These are phyloP conservation scores for Gortyna flavago DNA, from an alignment of 2,888 invertebrate species.

Conservation along the genomic window DNA sequence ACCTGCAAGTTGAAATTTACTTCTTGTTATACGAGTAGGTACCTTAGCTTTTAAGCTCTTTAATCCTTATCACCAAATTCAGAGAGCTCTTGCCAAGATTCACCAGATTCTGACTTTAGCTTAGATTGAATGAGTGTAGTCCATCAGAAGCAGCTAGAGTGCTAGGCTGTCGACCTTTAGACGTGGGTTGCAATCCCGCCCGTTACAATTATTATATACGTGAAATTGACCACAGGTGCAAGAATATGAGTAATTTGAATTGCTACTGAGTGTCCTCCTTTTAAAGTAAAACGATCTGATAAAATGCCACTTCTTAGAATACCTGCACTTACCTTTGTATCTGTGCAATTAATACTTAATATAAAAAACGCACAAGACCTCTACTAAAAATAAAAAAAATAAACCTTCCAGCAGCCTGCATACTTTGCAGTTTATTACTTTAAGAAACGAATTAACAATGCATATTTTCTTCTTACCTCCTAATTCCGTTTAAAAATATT, in stretches of 20 bases:
- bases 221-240: no score
- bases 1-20: neutral
- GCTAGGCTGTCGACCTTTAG: no score
- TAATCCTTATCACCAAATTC: neutral
- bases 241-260: neutral
- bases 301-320: neutral
- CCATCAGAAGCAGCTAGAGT: neutral
- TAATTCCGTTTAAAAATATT: neutral
- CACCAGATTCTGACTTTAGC: neutral
- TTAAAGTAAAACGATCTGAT: neutral
- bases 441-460: neutral
- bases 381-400: neutral
- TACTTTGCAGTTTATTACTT: neutral
- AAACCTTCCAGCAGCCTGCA: no score
- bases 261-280: neutral
- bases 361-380: neutral
- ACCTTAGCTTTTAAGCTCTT: neutral
- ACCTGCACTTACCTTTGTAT: neutral
- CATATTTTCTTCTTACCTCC: neutral
- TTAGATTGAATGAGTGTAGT: neutral
- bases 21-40: neutral
- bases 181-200: neutral
- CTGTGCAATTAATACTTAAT: neutral
- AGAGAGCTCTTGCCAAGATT: neutral
- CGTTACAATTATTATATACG: neutral